Evolutionary conservation across 2,113 vertebrate species (phyloP), one percentile per base, ranked within the genome.

Genomic region (Cochlearius cochlearius): DNA sequence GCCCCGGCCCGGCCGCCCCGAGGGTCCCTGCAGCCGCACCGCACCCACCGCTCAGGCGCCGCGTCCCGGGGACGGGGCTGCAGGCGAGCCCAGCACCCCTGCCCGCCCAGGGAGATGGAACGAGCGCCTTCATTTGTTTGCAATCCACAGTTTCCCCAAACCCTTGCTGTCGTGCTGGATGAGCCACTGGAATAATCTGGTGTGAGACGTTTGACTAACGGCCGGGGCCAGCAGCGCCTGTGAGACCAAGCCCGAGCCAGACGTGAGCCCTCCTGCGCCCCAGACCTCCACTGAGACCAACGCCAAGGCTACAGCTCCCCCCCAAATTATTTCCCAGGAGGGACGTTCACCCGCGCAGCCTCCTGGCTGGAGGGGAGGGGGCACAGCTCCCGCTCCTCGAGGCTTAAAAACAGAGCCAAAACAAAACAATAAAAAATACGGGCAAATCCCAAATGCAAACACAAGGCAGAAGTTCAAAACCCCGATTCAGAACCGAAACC

Each of bases 91-190:
- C 1, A 53, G 77, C 72, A 12, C 0, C 72, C 47, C 66, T 6
- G 41, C 0, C 0, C 1, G 34, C 36, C 30, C 58, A 5, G 52
- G 16, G 15, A 12, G 4, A 10, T 0, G 27, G 22, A 36, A 15
- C 0, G 4, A 58, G 69, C 34, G 1, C 1, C 27, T 62, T 1
- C 0, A 18, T 49, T 22, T 11, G 15, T 9, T 7, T 10, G 45
- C 4, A 6, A 8, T 20, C 34, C 39, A 25, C 64, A 5, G 11
- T 2, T 12, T 6, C 63, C 62, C n/a, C 66, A 53, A 3, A 21
- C 1, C 21, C 15, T 5, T 5, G 43, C 3, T 7, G 2, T 0
- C 10, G 1, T 0, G 2, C 0, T 1, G 41, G 4, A 15, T 5
- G 13, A 30, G 8, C 3, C 3, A 1, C 23, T 6, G 89, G 34